Base-by-base conservation (phyloP, 2,888 invertebrate genomes). In the Helobdella robusta region DNA sequence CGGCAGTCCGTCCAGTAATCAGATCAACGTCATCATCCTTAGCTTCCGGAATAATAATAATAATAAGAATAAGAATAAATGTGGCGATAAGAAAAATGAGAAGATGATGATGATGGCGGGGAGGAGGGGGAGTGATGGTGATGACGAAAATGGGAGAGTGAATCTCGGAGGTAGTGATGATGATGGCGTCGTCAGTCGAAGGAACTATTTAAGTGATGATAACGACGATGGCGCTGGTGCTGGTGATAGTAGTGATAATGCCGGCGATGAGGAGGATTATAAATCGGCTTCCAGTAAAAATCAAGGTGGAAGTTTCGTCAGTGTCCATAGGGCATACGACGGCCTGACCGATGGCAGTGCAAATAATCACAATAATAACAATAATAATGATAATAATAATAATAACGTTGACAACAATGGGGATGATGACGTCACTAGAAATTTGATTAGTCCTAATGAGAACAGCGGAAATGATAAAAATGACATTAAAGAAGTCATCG, bases 81-180 rank as follows among this genome's bases (percentile, higher is more conserved):
- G 34, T 28, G 15, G 30, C 40, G 48, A 20, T 34, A n/a, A n/a
- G n/a, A n/a, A n/a, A n/a, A 34, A 59, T 59, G 6, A 48, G 20
- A 30, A 18, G 25, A 35, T 44, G 35, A 8, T 44, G 23, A 54
- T 8, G 52, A 46, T 46, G 25, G 25, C n/a, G 11, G 30, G 15
- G 25, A 40, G 15, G 32, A 28, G n/a, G 48, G 48, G n/a, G 61
- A 46, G n/a, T 56, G 36, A 34, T 50, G 50, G 11, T 32, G 50
- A 50, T 50, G 63, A 50, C 23, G 48, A 50, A 23, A 40, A 34
- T 64, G 56, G 40, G 35, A 35, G 25, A 23, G 50, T 23, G 28
- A 35, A 48, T 46, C 8, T 54, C 56, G 59, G 25, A 20, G 59
- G 40, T 59, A 40, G 40, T 59, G 59, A 59, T 59, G 59, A 59